Percentiles rank a stretch among this genome's conserved stretches.
Conservation (phyloP, 2,797 vertebrate genomes). For the Artibeus jamaicensis region DNA sequence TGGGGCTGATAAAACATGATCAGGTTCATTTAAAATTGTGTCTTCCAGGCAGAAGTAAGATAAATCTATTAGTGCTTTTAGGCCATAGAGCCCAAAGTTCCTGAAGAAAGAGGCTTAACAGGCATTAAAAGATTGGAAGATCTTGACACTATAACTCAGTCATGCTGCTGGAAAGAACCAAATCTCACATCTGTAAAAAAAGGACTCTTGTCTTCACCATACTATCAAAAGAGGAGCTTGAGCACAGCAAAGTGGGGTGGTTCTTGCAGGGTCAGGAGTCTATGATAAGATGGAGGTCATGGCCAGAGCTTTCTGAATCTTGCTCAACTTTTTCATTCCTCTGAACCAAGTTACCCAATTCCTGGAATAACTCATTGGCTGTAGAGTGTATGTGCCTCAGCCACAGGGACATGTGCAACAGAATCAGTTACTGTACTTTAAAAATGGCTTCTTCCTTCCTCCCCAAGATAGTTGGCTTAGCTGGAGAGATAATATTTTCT, state of each 20-base stretch:
- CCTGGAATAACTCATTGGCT: neutral
- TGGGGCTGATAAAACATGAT: neutral
- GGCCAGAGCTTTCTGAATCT: neutral
- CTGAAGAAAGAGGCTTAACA: neutral
- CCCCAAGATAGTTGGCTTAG: slow-evolving; percentile 64
- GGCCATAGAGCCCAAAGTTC: neutral
- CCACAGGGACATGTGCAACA: neutral
- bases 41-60: neutral
- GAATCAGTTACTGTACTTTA: neutral
- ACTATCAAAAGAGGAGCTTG: neutral
- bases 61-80: neutral
- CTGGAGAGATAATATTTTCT: slow-evolving; percentile 61
- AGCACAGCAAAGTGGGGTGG: neutral
- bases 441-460: neutral
- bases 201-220: neutral
- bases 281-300: neutral
- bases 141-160: neutral
- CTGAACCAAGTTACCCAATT: neutral
- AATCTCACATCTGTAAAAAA: neutral
- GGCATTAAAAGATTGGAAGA: neutral
- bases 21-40: neutral
- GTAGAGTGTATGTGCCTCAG: neutral
- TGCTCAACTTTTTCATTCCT: neutral
- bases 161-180: neutral
- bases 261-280: neutral